Percentiles rank a stretch among this genome's conserved stretches.
Evolutionary conservation across 2,888 invertebrate species (phyloP).

Genomic region (Melinaea menophilus): DNA sequence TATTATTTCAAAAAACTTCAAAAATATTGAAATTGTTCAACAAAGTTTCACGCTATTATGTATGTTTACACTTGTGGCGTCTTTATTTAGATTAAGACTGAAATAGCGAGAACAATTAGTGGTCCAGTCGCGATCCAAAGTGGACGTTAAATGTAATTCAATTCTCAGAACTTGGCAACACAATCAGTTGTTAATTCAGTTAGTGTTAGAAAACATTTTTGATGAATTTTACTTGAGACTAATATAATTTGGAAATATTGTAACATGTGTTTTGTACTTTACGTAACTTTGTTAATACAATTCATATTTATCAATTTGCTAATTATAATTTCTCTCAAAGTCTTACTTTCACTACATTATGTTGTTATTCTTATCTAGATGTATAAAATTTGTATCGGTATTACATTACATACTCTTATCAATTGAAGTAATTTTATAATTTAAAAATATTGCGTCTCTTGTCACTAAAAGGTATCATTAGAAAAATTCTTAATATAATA

Average conservation of each 20-base stretch:
- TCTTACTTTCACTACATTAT: no score
- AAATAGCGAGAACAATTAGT: conserved; percentile 29
- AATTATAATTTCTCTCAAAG: no score
- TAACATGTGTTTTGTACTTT: not conserved
- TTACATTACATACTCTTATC: no score
- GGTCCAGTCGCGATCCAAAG: conserved; percentile 21
- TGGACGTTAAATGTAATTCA: conserved; percentile 27
- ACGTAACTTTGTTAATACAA: not conserved
- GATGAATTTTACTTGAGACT: conserved; percentile 1
- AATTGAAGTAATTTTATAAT: no score
- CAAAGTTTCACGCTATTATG: not conserved
- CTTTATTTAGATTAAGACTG: conserved; percentile 23
- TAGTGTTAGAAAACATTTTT: conserved; percentile 17
- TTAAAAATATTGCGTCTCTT: no score
- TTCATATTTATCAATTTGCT: no score
- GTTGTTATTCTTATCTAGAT: no score
- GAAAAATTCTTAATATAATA: no score
- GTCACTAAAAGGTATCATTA: no score
- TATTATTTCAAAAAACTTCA: no score
- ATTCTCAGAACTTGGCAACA: conserved; percentile 27
- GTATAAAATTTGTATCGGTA: no score
- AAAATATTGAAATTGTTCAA: not conserved
- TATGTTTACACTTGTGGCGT: conserved; percentile 6
- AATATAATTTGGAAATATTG: not conserved
- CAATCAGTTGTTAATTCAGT: conserved; percentile 28